A percentile compares a stretch with the other conserved stretches of the same genome.
phyloP scores from a whole-genome alignment of 2,888 invertebrate genomes.

The Erebia epiphron region DNA sequence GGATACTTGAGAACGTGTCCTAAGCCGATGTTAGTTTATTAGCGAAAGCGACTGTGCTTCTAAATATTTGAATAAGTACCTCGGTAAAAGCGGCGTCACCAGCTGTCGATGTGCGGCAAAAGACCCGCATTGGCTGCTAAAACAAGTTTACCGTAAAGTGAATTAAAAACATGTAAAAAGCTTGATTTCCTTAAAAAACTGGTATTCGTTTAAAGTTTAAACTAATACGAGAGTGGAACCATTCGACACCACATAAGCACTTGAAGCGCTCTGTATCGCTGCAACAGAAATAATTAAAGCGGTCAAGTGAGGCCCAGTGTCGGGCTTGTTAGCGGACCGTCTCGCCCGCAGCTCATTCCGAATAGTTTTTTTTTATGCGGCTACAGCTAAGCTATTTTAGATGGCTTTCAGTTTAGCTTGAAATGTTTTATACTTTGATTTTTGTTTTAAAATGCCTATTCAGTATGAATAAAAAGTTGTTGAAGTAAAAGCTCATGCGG shows the following conservation, averaged over 20 bases:
- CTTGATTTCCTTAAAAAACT: not conserved
- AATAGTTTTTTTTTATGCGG: conserved; percentile 21
- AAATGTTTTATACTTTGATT: not conserved
- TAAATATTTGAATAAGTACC: no score
- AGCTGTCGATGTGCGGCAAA: no score
- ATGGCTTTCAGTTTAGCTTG: conserved; percentile 3
- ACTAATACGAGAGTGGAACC: conserved; percentile 21
- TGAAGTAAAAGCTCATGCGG: no score
- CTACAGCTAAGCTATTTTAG: conserved; percentile 28
- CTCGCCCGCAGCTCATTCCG: conserved; percentile 17
- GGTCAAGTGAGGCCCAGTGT: conserved; percentile 38
- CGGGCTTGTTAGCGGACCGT: conserved; percentile 34
- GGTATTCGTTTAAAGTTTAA: conserved; percentile 7
- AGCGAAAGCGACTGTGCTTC: no score
- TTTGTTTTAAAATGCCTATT: no score
- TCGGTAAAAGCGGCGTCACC: no score
- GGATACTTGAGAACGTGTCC: no score
- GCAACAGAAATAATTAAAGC: conserved; percentile 40
- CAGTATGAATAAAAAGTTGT: no score
- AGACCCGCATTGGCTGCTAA: no score
- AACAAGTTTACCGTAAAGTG: no score
- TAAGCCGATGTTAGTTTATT: no score
- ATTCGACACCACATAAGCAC: conserved; percentile 31
- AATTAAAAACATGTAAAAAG: not conserved
- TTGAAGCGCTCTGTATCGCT: conserved; percentile 32